These are phyloP conservation scores for Cosmia trapezina DNA, from an alignment of 2,888 invertebrate species.

Conservation along the genomic window DNA sequence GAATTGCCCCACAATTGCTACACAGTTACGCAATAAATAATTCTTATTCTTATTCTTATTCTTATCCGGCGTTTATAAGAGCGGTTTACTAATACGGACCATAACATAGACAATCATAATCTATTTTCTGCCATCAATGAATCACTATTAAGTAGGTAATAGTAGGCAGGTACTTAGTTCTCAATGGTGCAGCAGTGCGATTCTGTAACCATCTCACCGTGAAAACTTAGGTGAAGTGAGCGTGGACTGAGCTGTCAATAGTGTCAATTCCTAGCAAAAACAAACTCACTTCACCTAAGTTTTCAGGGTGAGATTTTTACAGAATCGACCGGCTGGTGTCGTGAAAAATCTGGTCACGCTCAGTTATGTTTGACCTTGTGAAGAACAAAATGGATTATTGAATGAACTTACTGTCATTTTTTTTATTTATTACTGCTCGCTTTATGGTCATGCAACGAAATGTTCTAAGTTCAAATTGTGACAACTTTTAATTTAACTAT, in stretches of 20 bases:
- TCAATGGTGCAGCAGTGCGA: constrained; percentile 16
- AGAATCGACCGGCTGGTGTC: no score
- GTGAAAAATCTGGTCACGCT: constrained; percentile 53
- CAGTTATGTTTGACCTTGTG: constrained; percentile 46
- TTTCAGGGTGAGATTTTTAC: no score
- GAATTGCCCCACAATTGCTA: no score
- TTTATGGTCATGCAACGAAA: not conserved
- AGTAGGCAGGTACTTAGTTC: not conserved
- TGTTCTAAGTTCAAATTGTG: not conserved
- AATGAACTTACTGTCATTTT: constrained; percentile 31
- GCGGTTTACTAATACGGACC: not conserved
- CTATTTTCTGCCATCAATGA: constrained; percentile 28
- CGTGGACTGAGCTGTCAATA: no score
- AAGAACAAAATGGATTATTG: constrained; percentile 48
- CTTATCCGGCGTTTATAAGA: not conserved
- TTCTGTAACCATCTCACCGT: no score
- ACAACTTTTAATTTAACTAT: not conserved
- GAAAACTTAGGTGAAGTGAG: no score
- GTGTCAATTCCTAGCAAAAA: no score
- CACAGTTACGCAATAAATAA: no score
- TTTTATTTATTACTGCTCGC: constrained; percentile 19
- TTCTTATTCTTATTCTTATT: no score
- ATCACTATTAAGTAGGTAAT: constrained; percentile 13
- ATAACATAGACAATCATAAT: constrained; percentile 6
- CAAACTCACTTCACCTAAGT: no score